A percentile compares a stretch with the other conserved stretches of the same genome.
Evolutionary conservation across 2,113 vertebrate species (phyloP).

Genomic region (Callaeas wilsoni): DNA sequence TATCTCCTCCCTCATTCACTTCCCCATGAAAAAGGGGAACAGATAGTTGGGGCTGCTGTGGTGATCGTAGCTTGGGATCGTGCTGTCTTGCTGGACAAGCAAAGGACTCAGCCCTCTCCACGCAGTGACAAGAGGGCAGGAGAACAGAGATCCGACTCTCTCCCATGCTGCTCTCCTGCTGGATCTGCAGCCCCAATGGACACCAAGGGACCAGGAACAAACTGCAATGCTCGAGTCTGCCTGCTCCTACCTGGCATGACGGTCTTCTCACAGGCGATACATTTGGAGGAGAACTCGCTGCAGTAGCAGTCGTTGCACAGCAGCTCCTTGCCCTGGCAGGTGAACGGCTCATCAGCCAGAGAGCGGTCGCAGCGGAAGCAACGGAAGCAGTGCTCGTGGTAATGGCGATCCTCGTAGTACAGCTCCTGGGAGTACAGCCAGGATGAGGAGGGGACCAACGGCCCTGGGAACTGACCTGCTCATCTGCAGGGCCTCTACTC

Average conservation of each 20-base stretch:
- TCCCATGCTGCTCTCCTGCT: neutral
- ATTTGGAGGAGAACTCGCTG: constrained; percentile 96
- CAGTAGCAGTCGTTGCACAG: constrained; percentile 98
- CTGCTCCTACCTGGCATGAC: constrained; percentile 90
- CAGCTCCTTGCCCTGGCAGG: constrained; percentile 90
- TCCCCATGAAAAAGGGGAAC: neutral
- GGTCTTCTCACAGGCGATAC: constrained; percentile 90
- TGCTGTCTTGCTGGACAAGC: neutral
- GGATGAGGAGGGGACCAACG: neutral
- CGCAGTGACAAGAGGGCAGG: neutral
- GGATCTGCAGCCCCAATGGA: fast-evolving
- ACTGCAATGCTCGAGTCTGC: fast-evolving
- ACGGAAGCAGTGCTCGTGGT: constrained; percentile 95
- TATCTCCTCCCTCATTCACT: neutral
- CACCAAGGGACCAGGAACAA: neutral
- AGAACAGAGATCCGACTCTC: neutral
- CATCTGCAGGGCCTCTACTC: neutral
- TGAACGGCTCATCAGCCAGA: constrained; percentile 92
- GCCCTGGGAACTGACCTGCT: neutral
- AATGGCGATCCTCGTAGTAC: constrained; percentile 95
- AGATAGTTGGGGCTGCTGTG: neutral
- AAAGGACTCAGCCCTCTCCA: neutral
- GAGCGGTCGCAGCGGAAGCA: constrained; percentile 96
- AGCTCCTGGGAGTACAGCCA: constrained; percentile 77
- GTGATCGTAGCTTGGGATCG: fast-evolving